Evolutionary conservation across 2,888 invertebrate genomes (phyloP), one percentile per base, ranked within the genome.

Genomic region (Drosophila anomelani): DNA sequence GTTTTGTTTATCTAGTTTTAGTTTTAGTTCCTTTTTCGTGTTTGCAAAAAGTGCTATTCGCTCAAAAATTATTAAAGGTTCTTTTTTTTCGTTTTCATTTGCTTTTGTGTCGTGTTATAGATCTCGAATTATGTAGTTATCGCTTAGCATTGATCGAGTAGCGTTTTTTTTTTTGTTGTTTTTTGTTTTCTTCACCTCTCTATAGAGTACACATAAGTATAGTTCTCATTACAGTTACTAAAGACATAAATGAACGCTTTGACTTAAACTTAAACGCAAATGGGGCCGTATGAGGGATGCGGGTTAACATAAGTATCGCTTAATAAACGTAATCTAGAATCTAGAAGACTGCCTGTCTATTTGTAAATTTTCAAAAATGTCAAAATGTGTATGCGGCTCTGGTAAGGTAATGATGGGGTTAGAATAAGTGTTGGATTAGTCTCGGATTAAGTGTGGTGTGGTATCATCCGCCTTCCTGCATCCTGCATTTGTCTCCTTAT

Each of bases 11-110:
- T 63, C 68, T 85, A 75, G 62, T 61, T 71, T 72, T 49, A 49
- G 58, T 70, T 77, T 72, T 49, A 49, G 58, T 70, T 77, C 60
- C 36, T n/a, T 62, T 76, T 78, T 88, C 56, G 78, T 77, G 79
- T 77, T 88, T 86, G 89, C 89, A 85, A 85, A 88, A 85, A 88
- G 88, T 88, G 85, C 85, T 87, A 85, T 84, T 86, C 87, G 88
- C 87, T 85, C 88, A 88, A 85, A 85, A 85, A 85, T 86, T 81
- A 84, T 81, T 78, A 75, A 61, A 75, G 71, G 36, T 62, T 51
- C 47, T 36, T 66, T 76, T 57, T 69, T 60, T 64, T 56, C 58
- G 49, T 51, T 64, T 71, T 49, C 46, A 23, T 32, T 17, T 54
- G 54, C 46, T 41, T 53, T 15, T 49, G 54, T 68, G 54, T 66